Base-by-base conservation (phyloP, 2,113 vertebrate species). In the Nannospalax galili region DNA sequence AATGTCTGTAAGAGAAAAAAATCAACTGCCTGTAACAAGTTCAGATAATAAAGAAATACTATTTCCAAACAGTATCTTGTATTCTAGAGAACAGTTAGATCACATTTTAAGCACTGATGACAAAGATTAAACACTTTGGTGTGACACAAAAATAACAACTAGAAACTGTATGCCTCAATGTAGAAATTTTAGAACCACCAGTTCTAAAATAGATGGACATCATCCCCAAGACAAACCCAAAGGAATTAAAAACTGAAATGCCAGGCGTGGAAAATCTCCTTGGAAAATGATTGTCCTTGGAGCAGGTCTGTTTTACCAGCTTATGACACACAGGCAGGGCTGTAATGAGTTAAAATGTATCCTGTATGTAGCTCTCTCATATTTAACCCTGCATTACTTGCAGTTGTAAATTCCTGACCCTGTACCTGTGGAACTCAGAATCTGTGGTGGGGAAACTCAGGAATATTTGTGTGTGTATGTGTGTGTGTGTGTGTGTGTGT, bases 81-180 rank as follows among this genome's bases (percentile, higher is more conserved):
- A 78, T 74, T 88, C 22, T 69, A 75, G 48, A 42, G 77, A 96
- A 82, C 28, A 94, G 58, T 73, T 28, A 94, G 58, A 81, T 84
- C 48, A 75, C 26, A 82, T 7, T 95, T 90, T 79, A 82, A 91
- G 82, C 30, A 15, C 19, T n/a, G 30, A 69, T 93, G 80, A 80
- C 79, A 95, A 32, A 91, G 30, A 94, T 91, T 86, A 96, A 94
- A 93, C 80, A 77, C 79, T 85, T 96, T 94, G 48, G 65, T 42
- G 24, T 84, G 58, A 26, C 7, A 92, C 91, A 69, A 94, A 96
- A 81, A 92, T 81, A 94, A 91, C 87, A 84, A 72, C 92, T 92
- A 7, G 90, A 92, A 75, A 72, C 37, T 84, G 30, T 93, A 78
- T 90, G 17, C 84, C 72, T 86, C 82, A 84, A 80, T 69, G 20